Conservation (phyloP, 2,888 invertebrate genomes). For the Phengaris arion region DNA sequence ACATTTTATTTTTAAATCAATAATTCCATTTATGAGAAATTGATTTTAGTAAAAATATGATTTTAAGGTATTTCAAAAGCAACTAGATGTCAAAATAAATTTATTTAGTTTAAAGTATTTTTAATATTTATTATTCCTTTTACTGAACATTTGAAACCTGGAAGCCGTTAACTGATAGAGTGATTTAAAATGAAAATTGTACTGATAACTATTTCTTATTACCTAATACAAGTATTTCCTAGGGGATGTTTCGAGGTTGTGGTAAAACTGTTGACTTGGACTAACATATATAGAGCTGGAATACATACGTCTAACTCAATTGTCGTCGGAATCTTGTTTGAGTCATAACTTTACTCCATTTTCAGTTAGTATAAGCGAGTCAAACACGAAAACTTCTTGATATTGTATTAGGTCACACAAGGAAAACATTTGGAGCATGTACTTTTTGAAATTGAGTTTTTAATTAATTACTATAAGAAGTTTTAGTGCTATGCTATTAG, state of each 20-base stretch:
- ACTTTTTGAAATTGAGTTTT: slow-evolving; percentile 9
- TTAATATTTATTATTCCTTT: too few relatives aligned
- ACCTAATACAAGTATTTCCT: background rate
- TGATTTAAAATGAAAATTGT: background rate
- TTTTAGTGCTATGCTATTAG: background rate
- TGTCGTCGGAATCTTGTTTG: slow-evolving; percentile 20
- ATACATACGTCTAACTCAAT: slow-evolving; percentile 16
- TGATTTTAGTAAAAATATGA: too few relatives aligned
- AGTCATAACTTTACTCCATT: slow-evolving; percentile 23
- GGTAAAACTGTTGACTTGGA: slow-evolving; percentile 2
- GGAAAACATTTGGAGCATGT: slow-evolving; percentile 1
- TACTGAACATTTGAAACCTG: too few relatives aligned
- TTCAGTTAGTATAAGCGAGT: slow-evolving; percentile 24
- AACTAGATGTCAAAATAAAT: too few relatives aligned
- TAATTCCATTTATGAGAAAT: too few relatives aligned
- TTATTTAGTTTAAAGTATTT: too few relatives aligned
- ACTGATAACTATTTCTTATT: slow-evolving; percentile 1
- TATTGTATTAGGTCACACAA: slow-evolving; percentile 20
- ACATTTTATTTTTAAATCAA: too few relatives aligned
- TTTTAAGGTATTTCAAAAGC: too few relatives aligned
- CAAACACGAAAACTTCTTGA: slow-evolving; percentile 14
- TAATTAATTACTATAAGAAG: background rate
- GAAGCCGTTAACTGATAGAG: background rate
- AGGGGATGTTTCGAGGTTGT: slow-evolving; percentile 4
- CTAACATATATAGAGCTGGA: background rate